A percentile compares a stretch with the other conserved stretches of the same genome.
Conservation (phyloP, 2,797 vertebrate genomes). For the Labeo calbasu region DNA sequence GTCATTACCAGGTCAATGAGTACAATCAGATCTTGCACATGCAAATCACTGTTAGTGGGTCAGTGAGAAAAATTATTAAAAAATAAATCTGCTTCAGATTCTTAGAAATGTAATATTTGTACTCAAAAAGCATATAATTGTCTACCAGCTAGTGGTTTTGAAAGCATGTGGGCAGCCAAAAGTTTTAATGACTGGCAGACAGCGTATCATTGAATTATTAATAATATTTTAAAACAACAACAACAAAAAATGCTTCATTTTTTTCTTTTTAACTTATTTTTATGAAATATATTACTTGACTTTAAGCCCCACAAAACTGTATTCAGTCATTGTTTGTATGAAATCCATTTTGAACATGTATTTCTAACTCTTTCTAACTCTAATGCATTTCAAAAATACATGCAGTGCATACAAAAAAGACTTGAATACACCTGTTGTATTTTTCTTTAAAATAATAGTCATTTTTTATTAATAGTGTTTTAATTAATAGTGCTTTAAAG, state of each 20-base stretch:
- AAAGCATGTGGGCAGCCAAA: neutral
- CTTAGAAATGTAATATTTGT: neutral
- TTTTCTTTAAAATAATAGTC: neutral
- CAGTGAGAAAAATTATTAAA: neutral
- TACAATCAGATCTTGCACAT: neutral
- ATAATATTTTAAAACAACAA: neutral
- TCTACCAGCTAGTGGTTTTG: neutral
- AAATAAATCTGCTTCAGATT: neutral
- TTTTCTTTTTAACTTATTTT: neutral
- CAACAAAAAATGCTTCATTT: neutral
- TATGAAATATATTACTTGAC: neutral
- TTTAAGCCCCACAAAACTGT: neutral
- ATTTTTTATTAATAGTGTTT: neutral
- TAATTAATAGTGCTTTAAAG: too few species aligned
- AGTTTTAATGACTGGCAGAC: neutral
- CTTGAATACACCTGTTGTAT: neutral
- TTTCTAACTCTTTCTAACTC: neutral
- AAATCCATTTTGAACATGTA: neutral
- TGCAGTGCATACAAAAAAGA: neutral
- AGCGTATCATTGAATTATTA: neutral
- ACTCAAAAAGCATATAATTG: neutral
- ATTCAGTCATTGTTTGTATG: neutral
- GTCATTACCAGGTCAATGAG: neutral
- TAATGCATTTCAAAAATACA: neutral
- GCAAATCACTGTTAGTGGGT: neutral